Evolutionary conservation across 37 sponge, comb jelly and placozoan species (phyloP).

Genomic region (Cladorhizidae sp.): DNA sequence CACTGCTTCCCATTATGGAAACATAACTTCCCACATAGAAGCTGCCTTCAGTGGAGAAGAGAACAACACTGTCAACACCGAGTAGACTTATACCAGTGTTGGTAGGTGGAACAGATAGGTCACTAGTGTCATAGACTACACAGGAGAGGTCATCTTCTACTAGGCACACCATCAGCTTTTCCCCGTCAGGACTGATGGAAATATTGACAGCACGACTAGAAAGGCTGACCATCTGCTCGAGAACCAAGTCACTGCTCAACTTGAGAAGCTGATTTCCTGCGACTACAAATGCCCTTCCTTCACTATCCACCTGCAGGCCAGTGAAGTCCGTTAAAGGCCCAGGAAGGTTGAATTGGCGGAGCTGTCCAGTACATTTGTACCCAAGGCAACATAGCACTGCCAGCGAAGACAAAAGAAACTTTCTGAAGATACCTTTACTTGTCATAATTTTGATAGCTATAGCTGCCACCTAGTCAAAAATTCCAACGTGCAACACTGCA

Average conservation of each 20-base stretch:
- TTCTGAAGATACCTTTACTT: neutral
- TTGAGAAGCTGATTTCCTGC: constrained; percentile 20
- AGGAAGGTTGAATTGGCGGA: neutral
- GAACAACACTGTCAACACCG: neutral
- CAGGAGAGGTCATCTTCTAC: constrained; percentile 13
- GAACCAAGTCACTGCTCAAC: constrained; percentile 9
- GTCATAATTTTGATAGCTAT: no score
- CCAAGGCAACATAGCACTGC: neutral
- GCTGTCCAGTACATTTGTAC: neutral
- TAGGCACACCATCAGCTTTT: constrained; percentile 23
- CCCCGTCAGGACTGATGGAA: constrained; percentile 22
- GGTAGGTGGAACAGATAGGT: neutral
- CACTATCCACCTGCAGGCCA: constrained; percentile 16
- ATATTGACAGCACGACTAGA: neutral
- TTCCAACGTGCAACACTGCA: no score
- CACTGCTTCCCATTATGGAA: neutral
- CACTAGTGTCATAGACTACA: constrained; percentile 11
- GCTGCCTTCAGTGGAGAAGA: constrained; percentile 23
- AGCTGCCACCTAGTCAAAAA: no score
- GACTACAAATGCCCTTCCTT: constrained; percentile 16
- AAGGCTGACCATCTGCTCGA: constrained; percentile 6
- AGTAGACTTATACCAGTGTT: neutral
- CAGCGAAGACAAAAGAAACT: neutral
- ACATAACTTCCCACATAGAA: constrained; percentile 20
- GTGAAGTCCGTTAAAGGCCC: neutral